Base-by-base conservation (phyloP, 2,888 invertebrate genomes). In the Xylophagus ater region DNA sequence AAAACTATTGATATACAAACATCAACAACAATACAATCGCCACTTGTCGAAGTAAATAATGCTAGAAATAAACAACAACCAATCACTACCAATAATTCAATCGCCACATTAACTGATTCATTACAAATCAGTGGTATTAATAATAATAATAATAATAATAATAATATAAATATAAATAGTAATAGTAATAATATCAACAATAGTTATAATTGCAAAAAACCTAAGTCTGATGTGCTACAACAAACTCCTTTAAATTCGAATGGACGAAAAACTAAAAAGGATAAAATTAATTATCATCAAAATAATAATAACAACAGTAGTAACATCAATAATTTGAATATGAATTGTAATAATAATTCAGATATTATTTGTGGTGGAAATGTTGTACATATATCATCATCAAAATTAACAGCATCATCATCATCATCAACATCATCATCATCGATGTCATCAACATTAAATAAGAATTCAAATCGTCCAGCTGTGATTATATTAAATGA, bases 401-500 rank as follows among this genome's bases (percentile, higher is more conserved):
- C 36, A 40, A 7, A 41, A 42, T 21, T 41, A 42, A 31, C 42
- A 44, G 32, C 38, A 42, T 18, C 40, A 42, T 26, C 41, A 40
- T 18, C 42, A 41, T 13, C 37, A 41, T 23, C 24, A 37, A 15
- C 15, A 9, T n/a, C 32, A 31, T 17, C 23, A 12, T 18, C 15
- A 28, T 21, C 28, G 14, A n/a, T 35, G 20, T 10, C 42, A 21
- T 24, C 34, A n/a, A 53, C 53, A 47, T 52, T 60, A 20, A 15
- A 15, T 2, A 40, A 35, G 20, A 31, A 36, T 33, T 34, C 34
- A 26, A 62, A 66, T 14, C 71, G 78, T 43, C 83, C 84, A 39
- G 76, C 84, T 37, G 85, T 85, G 45, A 75, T 81, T 44, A 78
- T 85, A 56, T 66, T 82, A 48, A 74, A 80, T 59, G 76, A 78